Base-by-base conservation (phyloP, 2,888 invertebrate genomes). In the Nymphalis urticae region DNA sequence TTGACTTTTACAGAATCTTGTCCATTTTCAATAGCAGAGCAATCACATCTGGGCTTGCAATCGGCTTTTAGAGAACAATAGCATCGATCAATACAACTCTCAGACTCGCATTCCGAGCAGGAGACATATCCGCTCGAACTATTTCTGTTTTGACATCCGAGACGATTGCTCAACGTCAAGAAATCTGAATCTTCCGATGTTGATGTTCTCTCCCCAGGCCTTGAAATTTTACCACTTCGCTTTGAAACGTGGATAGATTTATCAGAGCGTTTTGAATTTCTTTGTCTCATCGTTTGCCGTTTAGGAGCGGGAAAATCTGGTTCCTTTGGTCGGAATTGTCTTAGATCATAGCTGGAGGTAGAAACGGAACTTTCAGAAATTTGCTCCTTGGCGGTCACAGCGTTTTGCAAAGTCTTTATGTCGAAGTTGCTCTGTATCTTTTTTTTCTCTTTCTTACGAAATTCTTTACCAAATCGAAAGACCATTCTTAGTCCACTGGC, bases 101-200 rank as follows among this genome's bases (percentile, higher is more conserved):
- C 97, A 2, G 97, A 97, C 80, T 97, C 97, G 82, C 97, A 97
- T 85, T 97, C 97, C 54, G 97, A 97, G 83, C 97, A 97, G 3
- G 97, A 97, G 1, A 97, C 97, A 81, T 97, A 97, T 77, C 95
- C 95, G 77, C 95, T 95, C 9, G 95, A 95, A 79, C 95, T 95
- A 76, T 95, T 95, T 53, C 95, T 83, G 73, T 95, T 94, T 72
- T 94, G 93, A 71, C 94, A 94, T 62, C 93, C 94, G 5, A 93
- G 84, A 67, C 94, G 88, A 75, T 94, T 94, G 75, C 94, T 94
- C 1, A 94, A 85, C 3, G 94, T 93, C 69, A 93, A 79, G 77
- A 93, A 93, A 74, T 94, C 94, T 0, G 95, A 95, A 66, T 94
- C 94, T 81, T 95, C 95, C 0, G 94, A 95, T 0, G 94, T 93